Conservation (phyloP, 2,113 vertebrate species). For the Danio rerio region DNA sequence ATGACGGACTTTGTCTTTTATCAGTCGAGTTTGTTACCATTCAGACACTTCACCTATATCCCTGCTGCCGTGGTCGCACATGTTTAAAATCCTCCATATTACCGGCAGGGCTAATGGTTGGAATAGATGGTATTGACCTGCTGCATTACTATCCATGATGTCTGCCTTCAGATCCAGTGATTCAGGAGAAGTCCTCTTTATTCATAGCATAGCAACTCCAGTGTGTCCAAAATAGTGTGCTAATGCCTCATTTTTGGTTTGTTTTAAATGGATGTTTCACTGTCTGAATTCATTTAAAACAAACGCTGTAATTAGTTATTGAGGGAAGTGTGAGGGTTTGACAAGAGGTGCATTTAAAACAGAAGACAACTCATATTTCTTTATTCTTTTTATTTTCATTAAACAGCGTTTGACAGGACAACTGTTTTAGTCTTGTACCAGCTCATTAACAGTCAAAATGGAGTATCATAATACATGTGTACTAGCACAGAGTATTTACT, state of each 20-base stretch:
- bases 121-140: no score
- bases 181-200: no score
- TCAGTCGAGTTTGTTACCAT: no score
- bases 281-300: neutral
- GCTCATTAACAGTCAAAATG: constrained; percentile 6
- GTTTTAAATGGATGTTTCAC: neutral
- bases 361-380: neutral
- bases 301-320: neutral
- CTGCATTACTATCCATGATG: no score
- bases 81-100: no score
- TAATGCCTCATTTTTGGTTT: neutral
- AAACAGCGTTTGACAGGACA: constrained; percentile 1
- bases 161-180: no score
- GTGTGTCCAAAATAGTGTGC: no score
- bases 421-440: neutral
- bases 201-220: no score
- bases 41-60: no score
- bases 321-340: neutral
- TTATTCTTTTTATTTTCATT: constrained; percentile 5
- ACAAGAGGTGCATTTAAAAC: neutral
- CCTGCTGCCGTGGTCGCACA: no score
- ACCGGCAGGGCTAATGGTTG: no score
- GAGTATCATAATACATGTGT: neutral
- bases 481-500: neutral
- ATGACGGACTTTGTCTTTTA: no score